phyloP scores from a whole-genome alignment of 2,888 invertebrate genomes.

The Taphrorychus bicolor region DNA sequence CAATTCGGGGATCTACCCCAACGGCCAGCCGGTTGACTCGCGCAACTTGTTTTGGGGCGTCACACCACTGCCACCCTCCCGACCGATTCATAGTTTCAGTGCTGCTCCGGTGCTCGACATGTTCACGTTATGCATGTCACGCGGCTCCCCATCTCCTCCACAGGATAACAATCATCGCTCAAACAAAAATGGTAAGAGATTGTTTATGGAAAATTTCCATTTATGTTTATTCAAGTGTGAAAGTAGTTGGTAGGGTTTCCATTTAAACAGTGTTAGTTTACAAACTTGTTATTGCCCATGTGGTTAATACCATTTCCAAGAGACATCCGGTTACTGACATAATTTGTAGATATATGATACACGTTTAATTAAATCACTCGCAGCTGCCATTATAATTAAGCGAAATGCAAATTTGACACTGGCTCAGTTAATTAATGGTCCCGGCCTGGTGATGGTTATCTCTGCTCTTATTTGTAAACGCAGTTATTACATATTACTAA shows the following conservation, averaged over 20 bases:
- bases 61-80: conserved; percentile 7
- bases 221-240: too few species aligned
- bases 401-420: background rate
- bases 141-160: conserved; percentile 52
- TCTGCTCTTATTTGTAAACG: too few species aligned
- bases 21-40: conserved; percentile 21
- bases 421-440: too few species aligned
- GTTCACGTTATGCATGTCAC: conserved; percentile 57
- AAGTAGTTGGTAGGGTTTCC: too few species aligned
- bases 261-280: too few species aligned
- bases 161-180: conserved; percentile 47
- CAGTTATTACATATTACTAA: too few species aligned
- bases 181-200: conserved; percentile 45
- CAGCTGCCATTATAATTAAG: background rate
- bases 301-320: too few species aligned
- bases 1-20: conserved; percentile 30
- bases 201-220: too few species aligned
- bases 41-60: conserved; percentile 26
- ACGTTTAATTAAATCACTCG: background rate
- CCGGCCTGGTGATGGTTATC: too few species aligned
- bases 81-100: conserved; percentile 27
- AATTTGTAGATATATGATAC: background rate
- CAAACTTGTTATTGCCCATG: too few species aligned
- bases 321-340: too few species aligned
- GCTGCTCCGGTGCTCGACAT: conserved; percentile 47